A percentile compares a stretch with the other conserved stretches of the same genome.
These are phyloP conservation scores for Benthosema pterotum DNA, from an alignment of 2,797 vertebrate genomes.

Conservation along the genomic window DNA sequence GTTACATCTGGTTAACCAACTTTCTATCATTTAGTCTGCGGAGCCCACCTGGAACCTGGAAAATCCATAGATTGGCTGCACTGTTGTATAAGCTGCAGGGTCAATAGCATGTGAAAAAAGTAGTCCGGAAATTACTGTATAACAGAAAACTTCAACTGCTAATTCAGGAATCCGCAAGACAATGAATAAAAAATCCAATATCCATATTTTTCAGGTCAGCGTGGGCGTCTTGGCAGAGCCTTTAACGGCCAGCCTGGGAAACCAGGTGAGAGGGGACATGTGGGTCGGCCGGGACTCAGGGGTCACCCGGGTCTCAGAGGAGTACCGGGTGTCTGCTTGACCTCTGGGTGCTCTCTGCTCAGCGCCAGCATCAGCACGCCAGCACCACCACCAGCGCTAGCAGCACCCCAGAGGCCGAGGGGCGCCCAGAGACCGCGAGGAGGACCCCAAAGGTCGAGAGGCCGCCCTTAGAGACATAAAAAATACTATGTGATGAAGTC, in stretches of 20 bases:
- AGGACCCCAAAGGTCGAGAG: conserved; percentile 48
- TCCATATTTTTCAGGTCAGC: conserved; percentile 72
- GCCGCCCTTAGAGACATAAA: conserved; percentile 60
- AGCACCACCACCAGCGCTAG: conserved; percentile 25
- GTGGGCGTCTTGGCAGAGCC: conserved; percentile 75
- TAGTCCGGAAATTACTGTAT: no score
- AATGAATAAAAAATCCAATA: conserved; percentile 27
- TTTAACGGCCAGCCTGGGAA: conserved; percentile 81
- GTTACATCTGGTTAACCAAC: no score
- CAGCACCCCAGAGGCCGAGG: conserved; percentile 41
- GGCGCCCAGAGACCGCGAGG: conserved; percentile 5
- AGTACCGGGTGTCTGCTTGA: conserved; percentile 80
- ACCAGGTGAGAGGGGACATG: conserved; percentile 77
- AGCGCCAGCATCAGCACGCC: conserved; percentile 51
- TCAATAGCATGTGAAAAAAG: no score
- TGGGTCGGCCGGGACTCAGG: conserved; percentile 75
- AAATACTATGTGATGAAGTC: conserved; percentile 12
- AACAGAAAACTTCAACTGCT: conserved; percentile 29
- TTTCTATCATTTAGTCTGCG: no score
- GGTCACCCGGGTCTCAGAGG: conserved; percentile 80
- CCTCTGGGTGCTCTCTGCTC: conserved; percentile 74
- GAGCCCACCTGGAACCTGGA: no score
- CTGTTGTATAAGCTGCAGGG: no score
- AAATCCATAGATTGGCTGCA: no score
- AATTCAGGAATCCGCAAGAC: neutral